Evolutionary conservation across 92 coral and sea anemone species (phyloP), one percentile per base, ranked within the genome.

Genomic region (Bergia puertoricense): DNA sequence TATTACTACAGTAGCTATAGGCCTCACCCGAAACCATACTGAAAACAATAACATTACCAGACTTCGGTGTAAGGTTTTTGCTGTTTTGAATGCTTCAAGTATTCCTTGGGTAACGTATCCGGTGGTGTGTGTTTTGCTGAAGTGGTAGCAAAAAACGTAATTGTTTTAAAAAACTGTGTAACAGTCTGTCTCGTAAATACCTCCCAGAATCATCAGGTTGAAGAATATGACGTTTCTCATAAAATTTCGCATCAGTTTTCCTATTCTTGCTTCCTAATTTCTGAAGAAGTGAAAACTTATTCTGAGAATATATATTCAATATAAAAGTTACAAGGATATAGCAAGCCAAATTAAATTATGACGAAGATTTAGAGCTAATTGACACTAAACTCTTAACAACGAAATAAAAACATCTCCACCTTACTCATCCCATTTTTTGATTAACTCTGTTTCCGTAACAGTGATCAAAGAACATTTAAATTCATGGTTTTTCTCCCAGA

Each of bases 51-150:
- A 40, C 43, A 48, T 89, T 93, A 97, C 99, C 96, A 97, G 87
- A 51, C 91, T 93, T 83, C 96, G 91, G 76, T 98, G 91, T 69
- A 95, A 88, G 6, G 99, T 95, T 88, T 97, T 98, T 8, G 99
- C 98, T 39, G 96, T 92, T 81, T 90, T 85, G 80, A 92, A 95
- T 0, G 99, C 99, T 68, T 97, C 99, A 85, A 89, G 92, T 79
- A 97, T 93, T 37, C 99, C 68, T 86, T 87, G 39, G 99, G 97
- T 43, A 95, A 91, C 11, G 93, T 46, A 75, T 97, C 99, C 9
- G 98, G 99, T 10, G 99, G 98, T 0, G 98, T 94, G 43, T 91
- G 90, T 42, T 91, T 95, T 13, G 99, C 99, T 97, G 79, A 50
- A 91, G 72, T 48, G 43, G 37, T 39, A 76, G 44, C 30, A 39